Evolutionary conservation across 2,797 vertebrate genomes (phyloP), one percentile per base, ranked within the genome.

Genomic region (Mallotus villosus): DNA sequence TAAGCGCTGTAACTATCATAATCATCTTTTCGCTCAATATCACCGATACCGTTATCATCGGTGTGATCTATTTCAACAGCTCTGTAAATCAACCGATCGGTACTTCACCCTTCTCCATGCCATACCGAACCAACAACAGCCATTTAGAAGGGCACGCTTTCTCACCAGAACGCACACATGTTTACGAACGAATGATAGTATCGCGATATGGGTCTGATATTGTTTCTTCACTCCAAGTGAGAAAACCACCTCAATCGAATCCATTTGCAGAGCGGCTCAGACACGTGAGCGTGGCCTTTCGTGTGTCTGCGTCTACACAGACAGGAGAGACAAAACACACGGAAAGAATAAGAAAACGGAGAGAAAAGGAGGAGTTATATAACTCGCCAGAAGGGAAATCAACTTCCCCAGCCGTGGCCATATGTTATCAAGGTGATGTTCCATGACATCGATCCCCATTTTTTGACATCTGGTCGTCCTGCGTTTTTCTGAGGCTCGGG

Each of bases 401-500:
- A 65, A 60, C 51, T 66, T 53, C 17, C 51, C 16, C 24, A 22
- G 65, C 62, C 17, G 19, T 34, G 62, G 27, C 71, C 75, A 73
- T 73, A 77, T 73, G 75, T 65, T 77, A 66, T 37, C 71, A 66
- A 63, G 60, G 61, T 70, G 71, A 73, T 29, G 67, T 69, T 66
- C 70, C 75, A 69, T 77, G 75, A 77, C 68, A 77, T 77, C 34
- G 17, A 62, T 49, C 70, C 70, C 67, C 61, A 57, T 21, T 53
- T 67, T n/a, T 69, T 67, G 71, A 72, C 70, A 73, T 70, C 55
- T 65, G 75, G 65, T 61, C 17, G 9, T 32, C n/a, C n/a, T 37
- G 37, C 9, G 7, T 57, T n/a, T 67, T 67, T 72, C 70, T 60
- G 57, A 32, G 49, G 27, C 68, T 67, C 8, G 49, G n/a, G 34